Evolutionary conservation across 1,140 invertebrate genomes (phyloP).

Genomic region (Conopomorpha cramerella): DNA sequence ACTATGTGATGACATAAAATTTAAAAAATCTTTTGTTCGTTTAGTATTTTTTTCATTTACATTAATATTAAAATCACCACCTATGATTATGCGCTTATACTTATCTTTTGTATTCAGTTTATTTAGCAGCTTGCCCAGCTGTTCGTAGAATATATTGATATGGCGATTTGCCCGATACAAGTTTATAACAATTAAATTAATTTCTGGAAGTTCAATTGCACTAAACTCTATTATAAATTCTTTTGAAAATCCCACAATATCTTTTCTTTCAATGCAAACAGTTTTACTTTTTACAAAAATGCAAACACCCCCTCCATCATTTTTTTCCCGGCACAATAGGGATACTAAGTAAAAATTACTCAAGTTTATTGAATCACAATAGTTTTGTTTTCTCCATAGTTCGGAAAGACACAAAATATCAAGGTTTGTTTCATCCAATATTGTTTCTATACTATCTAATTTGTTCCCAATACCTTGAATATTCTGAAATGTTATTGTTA

Average conservation of each 20-base stretch:
- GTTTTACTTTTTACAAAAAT: background rate
- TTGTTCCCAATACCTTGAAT: too few relatives aligned
- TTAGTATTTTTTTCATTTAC: background rate
- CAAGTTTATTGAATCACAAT: background rate
- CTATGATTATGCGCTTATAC: background rate
- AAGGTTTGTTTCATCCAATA: background rate
- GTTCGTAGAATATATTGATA: conserved; percentile 1
- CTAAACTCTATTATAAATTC: conserved; percentile 2
- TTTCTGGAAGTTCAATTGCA: background rate
- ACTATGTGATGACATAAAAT: background rate
- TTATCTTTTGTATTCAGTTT: background rate
- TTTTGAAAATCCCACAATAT: background rate
- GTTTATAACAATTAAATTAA: conserved; percentile 1
- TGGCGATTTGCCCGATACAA: conserved; percentile 3
- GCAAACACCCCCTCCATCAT: background rate
- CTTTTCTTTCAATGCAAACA: background rate
- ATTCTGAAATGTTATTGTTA: too few relatives aligned
- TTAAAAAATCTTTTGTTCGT: background rate
- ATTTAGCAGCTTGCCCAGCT: background rate
- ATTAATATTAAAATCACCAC: conserved; percentile 1
- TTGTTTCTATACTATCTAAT: background rate
- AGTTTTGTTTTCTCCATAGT: background rate
- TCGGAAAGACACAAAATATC: background rate
- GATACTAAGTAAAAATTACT: background rate
- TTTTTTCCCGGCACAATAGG: background rate